A percentile compares a stretch with the other conserved stretches of the same genome.
These are phyloP conservation scores for Lithobius niger DNA, from an alignment of 1,140 invertebrate species.

Conservation along the genomic window DNA sequence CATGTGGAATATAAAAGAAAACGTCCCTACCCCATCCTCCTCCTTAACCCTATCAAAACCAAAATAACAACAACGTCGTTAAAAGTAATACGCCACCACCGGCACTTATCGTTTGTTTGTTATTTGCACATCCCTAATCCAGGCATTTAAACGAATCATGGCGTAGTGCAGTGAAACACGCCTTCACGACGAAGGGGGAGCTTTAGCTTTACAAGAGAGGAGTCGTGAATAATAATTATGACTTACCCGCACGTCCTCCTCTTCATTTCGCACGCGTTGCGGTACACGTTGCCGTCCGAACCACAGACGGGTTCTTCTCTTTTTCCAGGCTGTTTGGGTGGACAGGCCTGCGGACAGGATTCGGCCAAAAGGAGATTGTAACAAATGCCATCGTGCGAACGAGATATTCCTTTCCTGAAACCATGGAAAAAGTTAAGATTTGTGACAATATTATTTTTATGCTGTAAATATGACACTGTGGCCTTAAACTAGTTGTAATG, in stretches of 20 bases:
- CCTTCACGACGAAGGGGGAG: background rate
- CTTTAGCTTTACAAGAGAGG: background rate
- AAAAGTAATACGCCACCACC: no score
- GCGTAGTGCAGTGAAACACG: background rate
- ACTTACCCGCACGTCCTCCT: conserved; percentile 55
- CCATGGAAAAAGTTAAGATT: no score
- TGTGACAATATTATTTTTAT: no score
- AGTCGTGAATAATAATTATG: background rate
- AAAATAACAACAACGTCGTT: no score
- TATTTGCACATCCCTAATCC: no score
- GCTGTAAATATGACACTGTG: no score
- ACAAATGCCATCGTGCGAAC: conserved; percentile 73
- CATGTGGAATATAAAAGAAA: no score
- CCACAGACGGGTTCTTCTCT: conserved; percentile 61
- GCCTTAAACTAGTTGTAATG: no score
- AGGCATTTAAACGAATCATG: background rate
- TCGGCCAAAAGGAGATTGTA: conserved; percentile 46
- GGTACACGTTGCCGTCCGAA: conserved; percentile 81
- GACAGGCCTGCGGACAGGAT: conserved; percentile 52
- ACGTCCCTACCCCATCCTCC: no score
- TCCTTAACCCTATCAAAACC: no score
- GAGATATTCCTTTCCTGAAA: conserved; percentile 60
- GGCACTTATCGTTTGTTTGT: no score
- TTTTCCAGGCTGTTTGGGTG: conserved; percentile 34
- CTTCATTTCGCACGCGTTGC: conserved; percentile 75